Conservation (phyloP, 2,113 vertebrate species). For the Thymallus thymallus region DNA sequence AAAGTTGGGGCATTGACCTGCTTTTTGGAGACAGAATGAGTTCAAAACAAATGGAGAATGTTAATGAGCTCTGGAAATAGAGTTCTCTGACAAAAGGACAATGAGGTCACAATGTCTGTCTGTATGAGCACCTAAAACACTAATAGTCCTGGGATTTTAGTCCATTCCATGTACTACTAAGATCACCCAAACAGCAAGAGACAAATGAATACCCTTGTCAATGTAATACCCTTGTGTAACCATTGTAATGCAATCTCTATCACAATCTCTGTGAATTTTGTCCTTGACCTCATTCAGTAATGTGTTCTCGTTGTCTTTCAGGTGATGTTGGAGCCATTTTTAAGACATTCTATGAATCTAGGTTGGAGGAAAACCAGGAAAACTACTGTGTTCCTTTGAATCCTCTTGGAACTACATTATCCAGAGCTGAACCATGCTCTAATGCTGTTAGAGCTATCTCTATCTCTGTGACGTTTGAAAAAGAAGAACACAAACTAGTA, state of each 20-base stretch:
- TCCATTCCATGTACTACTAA: not conserved
- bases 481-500: conserved; percentile 43
- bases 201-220: no score
- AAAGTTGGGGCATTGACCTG: conserved; percentile 52
- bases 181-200: not conserved
- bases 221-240: not conserved
- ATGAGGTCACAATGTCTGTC: conserved; percentile 15
- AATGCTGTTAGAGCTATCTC: conserved; percentile 19
- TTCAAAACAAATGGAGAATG: conserved; percentile 51
- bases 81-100: conserved; percentile 17
- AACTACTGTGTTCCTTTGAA: conserved; percentile 6
- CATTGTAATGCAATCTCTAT: not conserved
- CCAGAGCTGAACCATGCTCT: conserved; percentile 30
- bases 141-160: conserved; percentile 19
- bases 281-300: not conserved
- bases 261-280: not conserved
- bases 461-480: conserved; percentile 37
- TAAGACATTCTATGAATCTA: conserved; percentile 32
- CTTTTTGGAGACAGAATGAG: conserved; percentile 75
- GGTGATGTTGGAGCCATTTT: conserved; percentile 48
- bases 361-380: conserved; percentile 11
- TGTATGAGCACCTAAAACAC: conserved; percentile 6
- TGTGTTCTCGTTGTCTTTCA: conserved; percentile 43
- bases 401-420: conserved; percentile 43
- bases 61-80: conserved; percentile 30